Evolutionary conservation across 2,797 vertebrate genomes (phyloP).

Genomic region (Myotis vivesi): DNA sequence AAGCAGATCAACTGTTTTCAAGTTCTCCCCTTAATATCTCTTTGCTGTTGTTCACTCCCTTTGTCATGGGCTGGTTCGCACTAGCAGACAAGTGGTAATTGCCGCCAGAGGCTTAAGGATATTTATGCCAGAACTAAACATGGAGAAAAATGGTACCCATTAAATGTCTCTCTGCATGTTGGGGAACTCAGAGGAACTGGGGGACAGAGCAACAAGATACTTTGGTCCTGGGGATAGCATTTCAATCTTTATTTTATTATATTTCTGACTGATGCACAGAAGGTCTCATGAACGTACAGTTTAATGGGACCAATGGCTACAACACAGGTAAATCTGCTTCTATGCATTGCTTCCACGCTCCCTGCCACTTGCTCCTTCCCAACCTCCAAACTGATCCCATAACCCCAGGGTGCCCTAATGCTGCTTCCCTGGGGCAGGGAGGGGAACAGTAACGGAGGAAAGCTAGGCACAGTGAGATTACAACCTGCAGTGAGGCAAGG

Average conservation of each 20-base stretch:
- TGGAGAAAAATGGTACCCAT: constrained; percentile 42
- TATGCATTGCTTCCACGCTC: background rate
- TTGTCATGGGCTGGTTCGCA: constrained; percentile 37
- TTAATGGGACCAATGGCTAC: background rate
- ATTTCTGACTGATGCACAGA: background rate
- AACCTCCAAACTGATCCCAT: background rate
- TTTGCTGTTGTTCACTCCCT: constrained; percentile 56
- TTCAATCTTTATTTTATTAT: background rate
- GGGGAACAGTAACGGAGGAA: background rate
- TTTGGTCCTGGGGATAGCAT: background rate
- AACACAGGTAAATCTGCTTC: background rate
- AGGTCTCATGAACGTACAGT: background rate
- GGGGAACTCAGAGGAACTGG: background rate
- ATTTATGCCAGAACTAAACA: constrained; percentile 58
- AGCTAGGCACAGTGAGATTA: background rate
- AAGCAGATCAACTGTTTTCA: constrained; percentile 51
- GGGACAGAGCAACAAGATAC: background rate
- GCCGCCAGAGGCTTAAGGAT: constrained; percentile 71
- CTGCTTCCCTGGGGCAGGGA: background rate
- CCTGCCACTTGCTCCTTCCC: background rate
- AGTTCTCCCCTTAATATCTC: constrained; percentile 48
- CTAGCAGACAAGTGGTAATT: constrained; percentile 71
- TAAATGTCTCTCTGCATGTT: constrained; percentile 36
- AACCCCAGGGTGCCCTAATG: background rate
- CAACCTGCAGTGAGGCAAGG: background rate